Evolutionary conservation across 2,113 vertebrate genomes (phyloP), one percentile per base, ranked within the genome.

Genomic region (Anoplopoma fimbria): DNA sequence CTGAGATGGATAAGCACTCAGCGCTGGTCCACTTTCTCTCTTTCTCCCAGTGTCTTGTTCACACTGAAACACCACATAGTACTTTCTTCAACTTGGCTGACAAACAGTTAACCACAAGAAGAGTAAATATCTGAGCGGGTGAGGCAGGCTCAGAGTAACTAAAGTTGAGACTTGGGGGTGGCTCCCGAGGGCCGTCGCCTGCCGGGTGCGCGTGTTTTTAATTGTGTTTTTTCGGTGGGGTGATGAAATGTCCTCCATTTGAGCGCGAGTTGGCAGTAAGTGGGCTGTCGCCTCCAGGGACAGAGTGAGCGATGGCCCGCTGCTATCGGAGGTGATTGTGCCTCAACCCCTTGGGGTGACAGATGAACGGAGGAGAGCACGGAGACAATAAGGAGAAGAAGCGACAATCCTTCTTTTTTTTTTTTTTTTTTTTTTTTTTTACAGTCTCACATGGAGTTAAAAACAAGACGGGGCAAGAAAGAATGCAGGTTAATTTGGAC

Each of bases 181-280:
- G 58, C 51, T 88, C 81, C 81, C 0, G n/a, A 74, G 86, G 84
- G 84, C 61, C 10, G 17, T 4, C 8, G 8, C 77, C 81, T 34
- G 70, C 64, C 4, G 51, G 53, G 47, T 79, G 74, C 74, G 7
- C 10, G 25, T 73, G 67, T 87, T 87, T 92, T 93, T 94, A 93
- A 94, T 93, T 92, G 91, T 85, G 88, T 92, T 92, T 92, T 92
- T 93, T 91, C 38, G 36, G 75, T 60, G 25, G 79, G 84, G 89
- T 92, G 93, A 93, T 93, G 91, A 91, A 92, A 93, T 84, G 88
- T 91, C 91, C 78, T 88, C 89, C 88, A 84, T 92, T 92, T 85
- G 86, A 91, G 83, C 88, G 38, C 38, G 77, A 74, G 90, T 76
- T 89, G 90, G 90, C 90, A 91, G 93, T 93, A 93, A 93, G 91